These are phyloP conservation scores for Gambelia wislizenii DNA, from an alignment of 2,797 vertebrate genomes.

Conservation along the genomic window DNA sequence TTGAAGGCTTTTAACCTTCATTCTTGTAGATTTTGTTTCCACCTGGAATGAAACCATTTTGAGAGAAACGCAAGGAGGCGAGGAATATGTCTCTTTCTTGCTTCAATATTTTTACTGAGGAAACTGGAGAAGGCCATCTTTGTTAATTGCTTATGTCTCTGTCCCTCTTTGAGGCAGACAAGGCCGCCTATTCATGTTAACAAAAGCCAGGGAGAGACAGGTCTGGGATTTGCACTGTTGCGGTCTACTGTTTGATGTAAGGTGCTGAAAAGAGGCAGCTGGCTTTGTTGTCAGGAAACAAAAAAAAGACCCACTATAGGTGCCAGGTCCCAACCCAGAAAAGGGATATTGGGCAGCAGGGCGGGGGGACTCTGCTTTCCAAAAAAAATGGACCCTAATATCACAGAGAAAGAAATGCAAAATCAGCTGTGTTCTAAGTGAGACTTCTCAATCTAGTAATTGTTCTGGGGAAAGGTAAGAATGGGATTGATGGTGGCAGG, in stretches of 20 bases:
- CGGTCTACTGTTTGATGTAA: slow-evolving; percentile 43
- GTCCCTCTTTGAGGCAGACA: slow-evolving; percentile 46
- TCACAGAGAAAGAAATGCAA: not conserved
- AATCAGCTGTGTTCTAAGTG: not conserved
- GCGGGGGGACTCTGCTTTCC: not conserved
- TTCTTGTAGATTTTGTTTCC: slow-evolving; percentile 18
- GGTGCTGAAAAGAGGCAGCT: slow-evolving; percentile 51
- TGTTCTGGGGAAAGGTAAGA: not conserved
- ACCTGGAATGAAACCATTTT: slow-evolving; percentile 28
- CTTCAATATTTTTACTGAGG: slow-evolving; percentile 34
- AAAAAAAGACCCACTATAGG: not conserved
- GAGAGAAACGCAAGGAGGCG: slow-evolving; percentile 8
- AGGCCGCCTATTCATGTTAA: slow-evolving; percentile 46
- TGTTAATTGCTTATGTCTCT: slow-evolving; percentile 49
- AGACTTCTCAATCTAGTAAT: not conserved
- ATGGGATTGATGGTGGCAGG: not conserved
- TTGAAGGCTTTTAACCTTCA: slow-evolving; percentile 14
- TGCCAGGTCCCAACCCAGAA: slow-evolving; percentile 11
- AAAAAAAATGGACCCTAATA: not conserved
- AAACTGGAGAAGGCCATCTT: slow-evolving; percentile 39
- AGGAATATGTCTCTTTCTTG: slow-evolving; percentile 29
- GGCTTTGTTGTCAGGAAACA: slow-evolving; percentile 32
- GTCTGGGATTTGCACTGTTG: slow-evolving; percentile 22
- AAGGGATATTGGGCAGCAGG: not conserved
- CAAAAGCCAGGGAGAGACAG: slow-evolving; percentile 41